Base-by-base conservation (phyloP, 2,888 invertebrate species). In the Sylvicola fuscatus region DNA sequence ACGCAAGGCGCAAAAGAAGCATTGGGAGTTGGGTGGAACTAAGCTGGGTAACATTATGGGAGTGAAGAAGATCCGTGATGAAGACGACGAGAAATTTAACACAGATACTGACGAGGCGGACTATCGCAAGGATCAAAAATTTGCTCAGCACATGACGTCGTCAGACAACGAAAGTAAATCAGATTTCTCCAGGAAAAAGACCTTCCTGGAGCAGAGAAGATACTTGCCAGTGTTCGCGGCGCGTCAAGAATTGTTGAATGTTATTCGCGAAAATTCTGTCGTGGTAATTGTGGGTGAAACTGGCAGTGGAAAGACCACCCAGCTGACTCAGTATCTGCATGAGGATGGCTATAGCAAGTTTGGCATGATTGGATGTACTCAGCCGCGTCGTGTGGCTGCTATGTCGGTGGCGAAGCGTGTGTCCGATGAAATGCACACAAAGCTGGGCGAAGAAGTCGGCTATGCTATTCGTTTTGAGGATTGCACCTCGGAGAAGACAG, bases 381-480 rank as follows among this genome's bases (percentile, higher is more conserved):
- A 97, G 58, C 98, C 98, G 0, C 64, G 98, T 41, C 66, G 92
- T 65, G 93, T 98, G 1, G 98, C 98, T 32, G 97, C 98, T 41
- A 97, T 98, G 97, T 92, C 93, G 0, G 98, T 99, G 1, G 98
- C 98, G 2, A 97, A 98, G 60, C 72, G 98, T 47, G 98, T 99
- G 10, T 84, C 95, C 2, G 97, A 98, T 54, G 98, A 99, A 66
- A 93, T 97, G 90, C 69, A 72, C 27, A 81, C 84, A 1, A 75
- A 77, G 40, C 61, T 95, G 30, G 73, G 79, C 10, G 82, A 90
- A 42, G 87, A 92, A 52, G 84, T 98, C 7, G 98, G 98, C 11
- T 99, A 99, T 61, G 93, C 97, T 14, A 99, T 99, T 53, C 87
- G 98, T 49, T 99, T 99, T 62, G 98, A 99, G 56, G 98, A 99